Percentiles rank a stretch among this genome's conserved stretches.
Conservation (phyloP, 2,797 vertebrate species). For the Enteromius unitaeniatus region DNA sequence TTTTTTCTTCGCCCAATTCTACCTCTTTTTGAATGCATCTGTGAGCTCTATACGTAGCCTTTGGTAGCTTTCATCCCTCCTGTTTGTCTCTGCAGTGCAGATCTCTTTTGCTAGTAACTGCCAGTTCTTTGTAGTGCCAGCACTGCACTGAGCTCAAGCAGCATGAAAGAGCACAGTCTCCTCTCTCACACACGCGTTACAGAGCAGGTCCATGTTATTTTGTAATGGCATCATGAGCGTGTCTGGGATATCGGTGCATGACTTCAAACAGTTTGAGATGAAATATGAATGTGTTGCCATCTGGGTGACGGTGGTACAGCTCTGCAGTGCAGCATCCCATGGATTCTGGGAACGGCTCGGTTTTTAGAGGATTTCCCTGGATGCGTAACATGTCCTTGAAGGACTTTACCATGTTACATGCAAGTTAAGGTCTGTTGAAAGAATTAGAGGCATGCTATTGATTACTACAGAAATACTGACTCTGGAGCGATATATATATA, state of each 20-base stretch:
- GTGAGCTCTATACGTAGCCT: background rate
- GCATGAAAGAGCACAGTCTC: slow-evolving; percentile 15
- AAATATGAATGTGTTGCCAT: slow-evolving; percentile 17
- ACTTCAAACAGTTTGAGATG: slow-evolving; percentile 27
- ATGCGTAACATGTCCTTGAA: background rate
- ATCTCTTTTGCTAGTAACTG: slow-evolving; percentile 78
- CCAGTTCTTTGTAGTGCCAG: slow-evolving; percentile 73
- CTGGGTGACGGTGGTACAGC: slow-evolving; percentile 10
- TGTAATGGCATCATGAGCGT: slow-evolving; percentile 10
- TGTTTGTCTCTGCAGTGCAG: slow-evolving; percentile 80
- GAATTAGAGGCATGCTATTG: background rate
- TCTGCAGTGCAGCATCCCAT: background rate
- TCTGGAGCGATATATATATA: background rate
- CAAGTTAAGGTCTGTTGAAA: background rate
- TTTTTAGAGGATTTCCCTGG: background rate
- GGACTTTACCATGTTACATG: background rate
- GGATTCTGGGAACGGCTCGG: slow-evolving; percentile 1
- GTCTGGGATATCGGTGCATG: slow-evolving; percentile 21
- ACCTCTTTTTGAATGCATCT: slow-evolving; percentile 49
- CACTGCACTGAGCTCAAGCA: background rate
- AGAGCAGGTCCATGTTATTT: slow-evolving; percentile 8
- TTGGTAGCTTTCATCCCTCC: slow-evolving; percentile 58
- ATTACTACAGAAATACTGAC: background rate
- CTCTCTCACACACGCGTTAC: background rate
- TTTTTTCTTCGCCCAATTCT: background rate